Conservation (phyloP, 1,140 invertebrate genomes). For the Wiebesia pumilae region DNA sequence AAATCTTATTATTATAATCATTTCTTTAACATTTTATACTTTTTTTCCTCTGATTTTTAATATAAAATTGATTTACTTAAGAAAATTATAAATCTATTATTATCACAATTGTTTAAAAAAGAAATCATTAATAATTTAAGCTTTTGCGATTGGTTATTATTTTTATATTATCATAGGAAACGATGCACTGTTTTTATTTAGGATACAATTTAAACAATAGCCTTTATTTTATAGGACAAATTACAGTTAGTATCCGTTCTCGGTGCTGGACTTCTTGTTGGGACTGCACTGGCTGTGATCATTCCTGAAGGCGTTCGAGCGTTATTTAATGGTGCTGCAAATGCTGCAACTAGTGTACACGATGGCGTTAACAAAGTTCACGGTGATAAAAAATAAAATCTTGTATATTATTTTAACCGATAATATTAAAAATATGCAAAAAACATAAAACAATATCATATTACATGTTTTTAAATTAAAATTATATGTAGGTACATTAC, state of each 20-base stretch:
- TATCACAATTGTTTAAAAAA: no score
- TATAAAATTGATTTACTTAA: no score
- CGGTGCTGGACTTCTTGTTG: constrained; percentile 97
- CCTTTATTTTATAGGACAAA: constrained; percentile 85
- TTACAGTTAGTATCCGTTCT: constrained; percentile 94
- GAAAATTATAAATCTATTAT: no score
- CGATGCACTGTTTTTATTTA: background rate
- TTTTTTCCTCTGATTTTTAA: no score
- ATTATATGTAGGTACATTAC: no score
- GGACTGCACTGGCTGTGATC: constrained; percentile 97
- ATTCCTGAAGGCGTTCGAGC: constrained; percentile 98
- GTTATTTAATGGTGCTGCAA: constrained; percentile 76
- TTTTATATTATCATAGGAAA: no score
- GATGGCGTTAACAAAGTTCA: constrained; percentile 40
- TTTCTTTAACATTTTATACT: no score
- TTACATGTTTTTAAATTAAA: background rate
- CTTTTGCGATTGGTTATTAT: no score
- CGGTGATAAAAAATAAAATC: constrained; percentile 47
- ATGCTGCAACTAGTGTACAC: constrained; percentile 7
- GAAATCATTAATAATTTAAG: no score
- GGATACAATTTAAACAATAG: background rate
- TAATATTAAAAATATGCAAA: background rate
- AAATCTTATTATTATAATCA: no score
- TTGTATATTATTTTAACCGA: background rate
- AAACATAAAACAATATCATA: background rate